A percentile compares a stretch with the other conserved stretches of the same genome.
Evolutionary conservation across 1,140 invertebrate species (phyloP).

Genomic region (Plutomurus gul): DNA sequence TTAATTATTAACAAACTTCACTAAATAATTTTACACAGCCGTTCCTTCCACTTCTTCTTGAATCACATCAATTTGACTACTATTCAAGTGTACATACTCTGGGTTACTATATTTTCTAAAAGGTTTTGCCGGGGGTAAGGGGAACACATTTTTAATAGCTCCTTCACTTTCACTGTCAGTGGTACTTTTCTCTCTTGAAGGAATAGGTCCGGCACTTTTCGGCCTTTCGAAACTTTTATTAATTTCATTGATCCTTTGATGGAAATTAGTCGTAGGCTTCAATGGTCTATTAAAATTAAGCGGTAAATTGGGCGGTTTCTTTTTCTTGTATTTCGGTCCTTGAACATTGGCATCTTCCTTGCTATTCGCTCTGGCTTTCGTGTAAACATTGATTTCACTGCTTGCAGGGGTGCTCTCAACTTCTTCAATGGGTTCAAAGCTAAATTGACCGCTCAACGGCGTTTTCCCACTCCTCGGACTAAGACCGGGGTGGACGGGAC

Average conservation of each 20-base stretch:
- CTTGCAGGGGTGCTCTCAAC: constrained; percentile 2
- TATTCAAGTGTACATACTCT: background rate
- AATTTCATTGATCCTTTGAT: constrained; percentile 15
- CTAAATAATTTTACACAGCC: background rate
- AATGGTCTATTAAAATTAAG: background rate
- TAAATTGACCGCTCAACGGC: background rate
- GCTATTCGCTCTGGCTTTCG: background rate
- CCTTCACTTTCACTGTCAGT: background rate
- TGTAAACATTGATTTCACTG: background rate
- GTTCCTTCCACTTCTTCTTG: constrained; percentile 17
- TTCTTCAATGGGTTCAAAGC: constrained; percentile 37
- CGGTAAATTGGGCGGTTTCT: background rate
- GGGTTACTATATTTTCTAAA: background rate
- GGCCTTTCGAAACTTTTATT: constrained; percentile 3
- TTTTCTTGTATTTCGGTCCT: background rate
- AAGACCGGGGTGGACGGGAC: background rate
- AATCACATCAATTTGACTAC: background rate
- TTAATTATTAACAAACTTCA: too few species aligned
- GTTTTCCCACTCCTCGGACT: background rate
- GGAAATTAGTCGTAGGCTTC: background rate
- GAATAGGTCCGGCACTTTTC: background rate
- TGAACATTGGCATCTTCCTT: background rate
- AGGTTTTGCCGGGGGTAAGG: constrained; percentile 15
- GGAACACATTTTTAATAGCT: background rate
- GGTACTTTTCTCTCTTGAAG: background rate